phyloP scores from a whole-genome alignment of 1,140 invertebrate species.

The Drosophila ananassae region DNA sequence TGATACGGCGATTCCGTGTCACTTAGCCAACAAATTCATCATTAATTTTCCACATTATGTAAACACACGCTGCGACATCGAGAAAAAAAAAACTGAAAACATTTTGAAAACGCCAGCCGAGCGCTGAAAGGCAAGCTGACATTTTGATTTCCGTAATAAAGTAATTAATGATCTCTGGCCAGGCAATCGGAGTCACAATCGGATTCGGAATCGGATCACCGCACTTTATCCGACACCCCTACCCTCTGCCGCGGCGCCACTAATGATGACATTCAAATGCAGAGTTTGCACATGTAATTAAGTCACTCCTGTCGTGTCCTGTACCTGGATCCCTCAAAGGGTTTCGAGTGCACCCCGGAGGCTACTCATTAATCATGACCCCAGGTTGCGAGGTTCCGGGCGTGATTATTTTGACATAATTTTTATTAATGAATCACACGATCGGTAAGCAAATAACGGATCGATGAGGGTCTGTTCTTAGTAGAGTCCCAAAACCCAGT shows the following conservation, averaged over 20 bases:
- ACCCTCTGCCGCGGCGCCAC: conserved; percentile 23
- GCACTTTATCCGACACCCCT: conserved; percentile 19
- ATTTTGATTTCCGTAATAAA: conserved; percentile 83
- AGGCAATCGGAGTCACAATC: conserved; percentile 39
- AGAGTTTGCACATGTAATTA: conserved; percentile 68
- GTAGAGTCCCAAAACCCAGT: conserved; percentile 47
- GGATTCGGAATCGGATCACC: conserved; percentile 69
- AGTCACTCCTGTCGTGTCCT: conserved; percentile 32
- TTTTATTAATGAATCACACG: conserved; percentile 64
- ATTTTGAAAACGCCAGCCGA: conserved; percentile 41
- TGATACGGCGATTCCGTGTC: conserved; percentile 36
- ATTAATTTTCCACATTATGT: conserved; percentile 79
- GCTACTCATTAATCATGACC: conserved; percentile 61
- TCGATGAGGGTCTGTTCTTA: not conserved
- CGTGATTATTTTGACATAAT: conserved; percentile 79
- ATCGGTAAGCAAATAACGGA: conserved; percentile 34
- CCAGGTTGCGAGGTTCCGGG: conserved; percentile 11
- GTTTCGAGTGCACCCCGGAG: conserved; percentile 57
- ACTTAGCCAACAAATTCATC: conserved; percentile 67
- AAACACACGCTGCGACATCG: conserved; percentile 50
- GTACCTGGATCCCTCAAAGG: conserved; percentile 32
- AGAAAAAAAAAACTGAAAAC: conserved; percentile 49
- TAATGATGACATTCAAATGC: conserved; percentile 79
- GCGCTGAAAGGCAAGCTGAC: conserved; percentile 69
- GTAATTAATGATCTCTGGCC: conserved; percentile 71